These are phyloP conservation scores for Thymelicus acteon DNA, from an alignment of 2,888 invertebrate genomes.

Conservation along the genomic window DNA sequence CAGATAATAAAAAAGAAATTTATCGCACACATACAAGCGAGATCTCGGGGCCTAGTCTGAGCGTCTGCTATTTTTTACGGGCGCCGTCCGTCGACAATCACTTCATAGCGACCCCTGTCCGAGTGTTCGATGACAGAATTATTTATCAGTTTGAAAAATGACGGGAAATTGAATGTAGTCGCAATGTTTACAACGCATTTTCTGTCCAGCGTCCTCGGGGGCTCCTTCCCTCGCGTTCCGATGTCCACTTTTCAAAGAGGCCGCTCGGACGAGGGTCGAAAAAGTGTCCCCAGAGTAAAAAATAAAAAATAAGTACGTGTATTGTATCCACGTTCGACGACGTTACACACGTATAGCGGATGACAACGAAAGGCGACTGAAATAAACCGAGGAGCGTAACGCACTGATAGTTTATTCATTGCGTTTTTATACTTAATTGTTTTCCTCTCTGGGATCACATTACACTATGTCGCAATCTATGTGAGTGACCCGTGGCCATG, in stretches of 20 bases:
- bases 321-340: conserved; percentile 78
- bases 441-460: conserved; percentile 70
- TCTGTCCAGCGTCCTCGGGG: conserved; percentile 82
- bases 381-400: conserved; percentile 61
- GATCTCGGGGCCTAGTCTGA: conserved; percentile 65
- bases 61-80: conserved; percentile 82
- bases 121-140: conserved; percentile 85
- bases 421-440: conserved; percentile 72
- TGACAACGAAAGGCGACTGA: conserved; percentile 72
- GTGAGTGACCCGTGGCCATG: conserved; percentile 75
- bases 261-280: conserved; percentile 85
- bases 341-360: conserved; percentile 72
- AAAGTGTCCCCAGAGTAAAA: conserved; percentile 84
- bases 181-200: conserved; percentile 86
- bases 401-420: conserved; percentile 76
- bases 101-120: conserved; percentile 85
- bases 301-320: conserved; percentile 79
- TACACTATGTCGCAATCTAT: conserved; percentile 77
- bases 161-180: conserved; percentile 86
- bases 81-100: conserved; percentile 82
- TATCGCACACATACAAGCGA: conserved; percentile 74
- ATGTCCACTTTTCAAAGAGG: conserved; percentile 85
- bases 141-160: conserved; percentile 86
- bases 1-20: conserved; percentile 85
- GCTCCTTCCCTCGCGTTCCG: conserved; percentile 84